phyloP scores from a whole-genome alignment of 2,113 vertebrate species.

The Nothobranchius kuhntae region DNA sequence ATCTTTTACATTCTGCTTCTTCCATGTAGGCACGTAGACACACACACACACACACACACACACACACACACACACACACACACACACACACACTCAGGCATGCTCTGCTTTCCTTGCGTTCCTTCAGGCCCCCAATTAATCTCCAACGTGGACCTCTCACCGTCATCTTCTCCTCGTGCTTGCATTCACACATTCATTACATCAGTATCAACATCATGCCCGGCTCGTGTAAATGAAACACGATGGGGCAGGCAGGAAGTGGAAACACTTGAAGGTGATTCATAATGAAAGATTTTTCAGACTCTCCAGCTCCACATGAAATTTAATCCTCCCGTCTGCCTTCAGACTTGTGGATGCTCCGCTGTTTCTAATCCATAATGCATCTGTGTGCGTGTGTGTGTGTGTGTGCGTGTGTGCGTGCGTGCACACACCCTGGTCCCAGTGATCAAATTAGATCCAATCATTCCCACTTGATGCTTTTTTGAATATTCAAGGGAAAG shows the following conservation, averaged over 20 bases:
- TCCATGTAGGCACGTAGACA: slow-evolving; percentile 6
- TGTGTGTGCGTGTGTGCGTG: neutral
- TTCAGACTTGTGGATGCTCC: slow-evolving; percentile 6
- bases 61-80: neutral
- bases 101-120: neutral
- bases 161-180: slow-evolving; percentile 37
- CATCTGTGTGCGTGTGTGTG: slow-evolving; percentile 13
- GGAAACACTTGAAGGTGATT: slow-evolving; percentile 48
- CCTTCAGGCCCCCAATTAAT: slow-evolving; percentile 59
- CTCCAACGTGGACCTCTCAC: slow-evolving; percentile 38
- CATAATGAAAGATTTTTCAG: slow-evolving; percentile 46
- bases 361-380: slow-evolving; percentile 57
- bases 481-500: slow-evolving; percentile 68
- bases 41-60: neutral
- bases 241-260: neutral
- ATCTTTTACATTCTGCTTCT: slow-evolving; percentile 49
- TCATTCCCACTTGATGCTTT: slow-evolving; percentile 58
- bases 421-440: slow-evolving; percentile 14
- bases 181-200: slow-evolving; percentile 40
- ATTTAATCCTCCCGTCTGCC: slow-evolving; percentile 39
- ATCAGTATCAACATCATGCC: slow-evolving; percentile 28
- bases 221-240: slow-evolving; percentile 31
- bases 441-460: slow-evolving; percentile 48
- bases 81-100: neutral
- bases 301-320: slow-evolving; percentile 25